These are phyloP conservation scores for Brachirus orientalis DNA, from an alignment of 2,113 vertebrate genomes.

Conservation along the genomic window DNA sequence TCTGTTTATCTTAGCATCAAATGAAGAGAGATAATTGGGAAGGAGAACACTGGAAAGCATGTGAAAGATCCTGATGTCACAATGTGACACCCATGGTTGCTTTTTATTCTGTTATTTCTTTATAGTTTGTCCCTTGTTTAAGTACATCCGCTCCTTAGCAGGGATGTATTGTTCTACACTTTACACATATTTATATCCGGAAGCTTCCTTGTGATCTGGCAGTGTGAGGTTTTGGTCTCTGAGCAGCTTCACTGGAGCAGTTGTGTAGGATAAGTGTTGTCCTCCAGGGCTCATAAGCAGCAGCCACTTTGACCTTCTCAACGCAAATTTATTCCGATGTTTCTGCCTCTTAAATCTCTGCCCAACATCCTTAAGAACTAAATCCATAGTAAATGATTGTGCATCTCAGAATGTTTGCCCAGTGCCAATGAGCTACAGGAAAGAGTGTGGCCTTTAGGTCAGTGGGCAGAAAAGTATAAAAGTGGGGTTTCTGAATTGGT, in stretches of 20 bases:
- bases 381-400: background rate
- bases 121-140: slow-evolving; percentile 1
- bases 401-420: no score
- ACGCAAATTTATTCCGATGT: background rate
- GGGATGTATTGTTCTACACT: background rate
- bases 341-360: background rate
- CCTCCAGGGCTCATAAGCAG: background rate
- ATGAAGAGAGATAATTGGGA: background rate
- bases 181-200: background rate
- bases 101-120: background rate
- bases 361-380: background rate
- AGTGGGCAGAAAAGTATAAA: no score
- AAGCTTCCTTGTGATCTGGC: background rate
- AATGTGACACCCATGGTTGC: background rate
- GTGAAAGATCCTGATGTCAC: background rate
- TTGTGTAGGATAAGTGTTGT: background rate
- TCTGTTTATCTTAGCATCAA: background rate
- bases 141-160: background rate
- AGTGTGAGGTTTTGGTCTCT: background rate
- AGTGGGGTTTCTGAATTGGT: no score
- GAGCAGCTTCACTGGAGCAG: background rate
- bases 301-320: background rate
- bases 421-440: background rate
- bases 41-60: background rate
- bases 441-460: background rate